Evolutionary conservation across 2,888 invertebrate genomes (phyloP).

Genomic region (Diploptera punctata): DNA sequence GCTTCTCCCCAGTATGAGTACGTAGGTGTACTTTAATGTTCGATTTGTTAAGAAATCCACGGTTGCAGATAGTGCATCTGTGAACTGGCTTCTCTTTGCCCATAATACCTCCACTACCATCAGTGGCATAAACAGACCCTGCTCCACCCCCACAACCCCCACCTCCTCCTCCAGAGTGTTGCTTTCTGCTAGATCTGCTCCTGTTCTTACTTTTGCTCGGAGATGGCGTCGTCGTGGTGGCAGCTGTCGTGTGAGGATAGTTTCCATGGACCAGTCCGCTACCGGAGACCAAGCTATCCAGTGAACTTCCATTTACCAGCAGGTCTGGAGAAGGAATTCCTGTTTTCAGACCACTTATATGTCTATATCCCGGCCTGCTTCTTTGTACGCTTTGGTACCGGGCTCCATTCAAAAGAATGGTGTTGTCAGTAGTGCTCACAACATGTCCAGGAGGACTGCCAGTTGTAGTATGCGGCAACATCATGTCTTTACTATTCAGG

Average conservation of each 20-base stretch:
- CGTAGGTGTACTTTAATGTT: slow-evolving; percentile 92
- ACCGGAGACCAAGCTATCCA: slow-evolving; percentile 38
- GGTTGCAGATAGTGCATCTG: slow-evolving; percentile 87
- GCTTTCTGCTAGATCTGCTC: slow-evolving; percentile 46
- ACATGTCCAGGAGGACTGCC: slow-evolving; percentile 86
- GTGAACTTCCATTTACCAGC: slow-evolving; percentile 39
- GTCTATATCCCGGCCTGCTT: slow-evolving; percentile 6
- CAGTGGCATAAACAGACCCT: slow-evolving; percentile 62
- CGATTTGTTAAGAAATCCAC: slow-evolving; percentile 91
- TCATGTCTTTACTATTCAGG: slow-evolving; percentile 44
- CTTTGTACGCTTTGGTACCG: slow-evolving; percentile 32
- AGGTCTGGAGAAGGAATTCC: slow-evolving; percentile 40
- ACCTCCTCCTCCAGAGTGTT: slow-evolving; percentile 54
- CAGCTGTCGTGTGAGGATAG: slow-evolving; percentile 65
- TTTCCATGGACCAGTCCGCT: slow-evolving; percentile 30
- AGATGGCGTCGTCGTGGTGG: slow-evolving; percentile 62
- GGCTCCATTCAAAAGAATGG: slow-evolving; percentile 53
- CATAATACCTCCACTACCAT: slow-evolving; percentile 70
- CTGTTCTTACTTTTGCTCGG: slow-evolving; percentile 77
- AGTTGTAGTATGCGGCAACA: slow-evolving; percentile 58
- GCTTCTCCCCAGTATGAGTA: slow-evolving; percentile 93
- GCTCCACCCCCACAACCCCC: slow-evolving; percentile 50
- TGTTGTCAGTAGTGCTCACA: slow-evolving; percentile 82
- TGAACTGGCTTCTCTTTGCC: slow-evolving; percentile 93
- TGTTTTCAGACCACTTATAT: slow-evolving; percentile 30